phyloP scores from a whole-genome alignment of 1,140 invertebrate species.

The Limonius californicus region DNA sequence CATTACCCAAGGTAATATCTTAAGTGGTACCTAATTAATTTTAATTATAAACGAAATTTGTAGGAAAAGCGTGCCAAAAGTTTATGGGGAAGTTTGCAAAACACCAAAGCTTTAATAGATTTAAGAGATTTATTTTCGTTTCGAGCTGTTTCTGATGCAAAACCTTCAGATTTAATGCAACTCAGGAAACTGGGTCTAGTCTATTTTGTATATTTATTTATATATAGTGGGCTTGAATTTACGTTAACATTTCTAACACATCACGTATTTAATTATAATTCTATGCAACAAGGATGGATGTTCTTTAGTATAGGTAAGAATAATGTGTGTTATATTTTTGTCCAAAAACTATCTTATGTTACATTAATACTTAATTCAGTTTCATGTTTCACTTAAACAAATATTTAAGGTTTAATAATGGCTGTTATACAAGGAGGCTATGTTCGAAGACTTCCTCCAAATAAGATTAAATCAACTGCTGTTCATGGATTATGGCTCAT shows the following conservation, averaged over 20 bases:
- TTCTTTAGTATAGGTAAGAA: conserved; percentile 84
- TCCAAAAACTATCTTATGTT: too few species aligned
- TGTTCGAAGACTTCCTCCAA: conserved; percentile 73
- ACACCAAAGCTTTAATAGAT: conserved; percentile 66
- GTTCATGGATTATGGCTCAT: conserved; percentile 78
- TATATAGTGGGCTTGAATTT: conserved; percentile 97
- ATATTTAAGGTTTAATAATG: conserved; percentile 70
- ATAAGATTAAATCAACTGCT: conserved; percentile 71
- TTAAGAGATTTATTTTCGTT: conserved; percentile 58
- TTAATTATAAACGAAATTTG: conserved; percentile 38
- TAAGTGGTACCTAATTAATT: not conserved
- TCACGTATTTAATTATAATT: conserved; percentile 84
- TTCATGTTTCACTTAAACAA: too few species aligned
- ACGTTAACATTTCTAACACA: conserved; percentile 96
- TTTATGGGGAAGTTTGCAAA: conserved; percentile 57
- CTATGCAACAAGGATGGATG: conserved; percentile 97
- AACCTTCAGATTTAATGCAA: conserved; percentile 55
- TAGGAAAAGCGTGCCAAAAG: conserved; percentile 66
- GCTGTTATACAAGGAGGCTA: conserved; percentile 88
- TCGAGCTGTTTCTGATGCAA: conserved; percentile 58
- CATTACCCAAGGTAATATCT: conserved; percentile 71
- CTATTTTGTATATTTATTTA: conserved; percentile 94
- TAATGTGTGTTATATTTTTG: too few species aligned
- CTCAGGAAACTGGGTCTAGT: conserved; percentile 75
- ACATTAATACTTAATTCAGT: too few species aligned